phyloP scores from a whole-genome alignment of 1,140 invertebrate genomes.

The Drosophila ficusphila region DNA sequence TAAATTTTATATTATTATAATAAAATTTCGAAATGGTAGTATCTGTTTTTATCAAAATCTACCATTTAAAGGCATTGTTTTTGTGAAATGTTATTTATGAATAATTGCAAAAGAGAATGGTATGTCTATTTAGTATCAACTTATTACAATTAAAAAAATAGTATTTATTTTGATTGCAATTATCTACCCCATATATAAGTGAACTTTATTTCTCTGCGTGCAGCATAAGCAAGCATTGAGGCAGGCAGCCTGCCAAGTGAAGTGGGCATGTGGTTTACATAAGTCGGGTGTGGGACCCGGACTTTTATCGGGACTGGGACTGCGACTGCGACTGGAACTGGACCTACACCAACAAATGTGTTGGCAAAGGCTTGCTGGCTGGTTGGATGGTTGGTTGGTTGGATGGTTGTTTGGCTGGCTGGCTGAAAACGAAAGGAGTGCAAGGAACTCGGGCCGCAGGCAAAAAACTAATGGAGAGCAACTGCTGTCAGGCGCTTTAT shows the following conservation, averaged over 20 bases:
- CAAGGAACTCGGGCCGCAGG: conserved; percentile 48
- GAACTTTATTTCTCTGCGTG: not conserved
- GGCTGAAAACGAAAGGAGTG: conserved; percentile 55
- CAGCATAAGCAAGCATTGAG: conserved; percentile 5
- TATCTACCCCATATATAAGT: not conserved
- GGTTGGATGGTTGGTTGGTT: too few species aligned
- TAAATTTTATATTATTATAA: too few species aligned
- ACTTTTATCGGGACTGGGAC: conserved; percentile 1
- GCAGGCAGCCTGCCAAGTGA: conserved; percentile 39
- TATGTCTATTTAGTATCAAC: too few species aligned
- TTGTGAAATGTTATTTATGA: too few species aligned
- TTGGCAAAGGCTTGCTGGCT: conserved; percentile 7
- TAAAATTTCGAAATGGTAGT: too few species aligned
- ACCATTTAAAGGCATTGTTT: too few species aligned
- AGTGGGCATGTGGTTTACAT: conserved; percentile 66
- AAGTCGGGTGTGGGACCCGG: conserved; percentile 52
- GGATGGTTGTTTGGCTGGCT: too few species aligned
- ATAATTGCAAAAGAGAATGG: too few species aligned
- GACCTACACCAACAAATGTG: conserved; percentile 40
- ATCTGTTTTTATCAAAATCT: too few species aligned
- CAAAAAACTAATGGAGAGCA: conserved; percentile 40
- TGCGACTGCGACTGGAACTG: conserved; percentile 13
- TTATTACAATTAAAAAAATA: too few species aligned
- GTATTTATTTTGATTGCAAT: not conserved
- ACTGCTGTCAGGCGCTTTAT: conserved; percentile 46